Conservation (phyloP, 30 jellyfish, hydroid and myxozoan genomes). For the Rhopilema esculentum region DNA sequence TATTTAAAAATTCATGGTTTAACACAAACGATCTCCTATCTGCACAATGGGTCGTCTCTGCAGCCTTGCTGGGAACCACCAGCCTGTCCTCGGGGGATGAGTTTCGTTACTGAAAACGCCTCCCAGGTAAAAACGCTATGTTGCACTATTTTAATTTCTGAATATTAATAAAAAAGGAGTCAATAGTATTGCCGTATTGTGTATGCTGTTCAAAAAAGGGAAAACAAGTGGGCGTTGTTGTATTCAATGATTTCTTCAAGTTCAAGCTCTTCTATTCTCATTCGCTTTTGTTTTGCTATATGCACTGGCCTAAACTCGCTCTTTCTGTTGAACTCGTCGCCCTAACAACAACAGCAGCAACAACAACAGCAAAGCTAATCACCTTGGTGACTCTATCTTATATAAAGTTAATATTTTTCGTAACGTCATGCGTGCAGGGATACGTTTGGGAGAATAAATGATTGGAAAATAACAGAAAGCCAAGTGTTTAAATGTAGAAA, state of each 20-base stretch:
- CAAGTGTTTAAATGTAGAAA: too few species aligned
- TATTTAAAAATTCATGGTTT: conserved; percentile 82
- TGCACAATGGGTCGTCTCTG: conserved; percentile 62
- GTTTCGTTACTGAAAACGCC: background rate
- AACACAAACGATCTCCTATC: conserved; percentile 53
- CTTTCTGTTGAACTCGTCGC: background rate
- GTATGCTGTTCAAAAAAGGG: background rate
- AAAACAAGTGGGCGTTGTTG: background rate
- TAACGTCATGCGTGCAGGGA: too few species aligned
- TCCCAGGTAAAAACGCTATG: background rate
- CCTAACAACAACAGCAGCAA: background rate
- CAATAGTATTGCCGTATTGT: background rate
- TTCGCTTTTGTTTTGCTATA: too few species aligned
- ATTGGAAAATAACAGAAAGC: too few species aligned
- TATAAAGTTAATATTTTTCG: too few species aligned
- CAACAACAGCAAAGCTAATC: background rate
- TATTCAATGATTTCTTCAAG: background rate
- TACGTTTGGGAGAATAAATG: too few species aligned
- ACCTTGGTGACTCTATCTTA: too few species aligned
- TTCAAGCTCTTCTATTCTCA: too few species aligned
- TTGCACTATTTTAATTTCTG: background rate
- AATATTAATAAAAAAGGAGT: background rate
- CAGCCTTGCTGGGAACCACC: conserved; percentile 78
- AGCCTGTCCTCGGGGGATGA: conserved; percentile 53
- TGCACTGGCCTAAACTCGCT: background rate